A percentile compares a stretch with the other conserved stretches of the same genome.
Conservation (phyloP, 2,888 invertebrate genomes). For the Caenorhabditis angaria region DNA sequence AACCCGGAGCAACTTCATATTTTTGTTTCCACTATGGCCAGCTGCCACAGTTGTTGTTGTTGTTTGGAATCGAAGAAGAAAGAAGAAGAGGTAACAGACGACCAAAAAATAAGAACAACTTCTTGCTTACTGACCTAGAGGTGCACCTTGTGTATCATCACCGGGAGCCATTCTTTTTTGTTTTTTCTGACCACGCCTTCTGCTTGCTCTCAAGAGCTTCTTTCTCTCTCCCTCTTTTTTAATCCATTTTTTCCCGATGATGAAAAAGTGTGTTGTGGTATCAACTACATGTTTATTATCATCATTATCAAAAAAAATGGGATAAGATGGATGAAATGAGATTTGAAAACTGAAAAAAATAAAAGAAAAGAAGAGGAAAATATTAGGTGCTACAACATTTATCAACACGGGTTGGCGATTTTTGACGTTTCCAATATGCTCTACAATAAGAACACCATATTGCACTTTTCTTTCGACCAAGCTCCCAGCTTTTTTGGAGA, state of each 20-base stretch:
- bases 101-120: neutral
- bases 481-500: neutral
- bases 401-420: neutral
- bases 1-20: neutral
- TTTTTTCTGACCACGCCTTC: neutral
- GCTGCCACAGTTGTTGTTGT: constrained; percentile 11
- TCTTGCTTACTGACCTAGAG: constrained; percentile 1
- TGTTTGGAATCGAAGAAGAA: neutral
- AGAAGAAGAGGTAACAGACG: neutral
- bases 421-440: constrained; percentile 29
- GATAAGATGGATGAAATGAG: neutral
- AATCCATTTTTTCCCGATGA: neutral
- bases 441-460: constrained; percentile 34
- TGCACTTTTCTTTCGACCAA: neutral
- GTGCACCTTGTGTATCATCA: constrained; percentile 1
- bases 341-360: neutral
- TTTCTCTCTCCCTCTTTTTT: too few relatives aligned
- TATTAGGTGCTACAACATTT: constrained; percentile 5
- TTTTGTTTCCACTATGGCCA: neutral
- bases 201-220: neutral
- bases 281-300: too few relatives aligned
- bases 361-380: too few relatives aligned
- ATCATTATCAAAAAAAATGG: neutral
- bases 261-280: too few relatives aligned
- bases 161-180: neutral